A percentile compares a stretch with the other conserved stretches of the same genome.
Evolutionary conservation across 2,113 vertebrate genomes (phyloP).

Genomic region (Cephalopterus ornatus): DNA sequence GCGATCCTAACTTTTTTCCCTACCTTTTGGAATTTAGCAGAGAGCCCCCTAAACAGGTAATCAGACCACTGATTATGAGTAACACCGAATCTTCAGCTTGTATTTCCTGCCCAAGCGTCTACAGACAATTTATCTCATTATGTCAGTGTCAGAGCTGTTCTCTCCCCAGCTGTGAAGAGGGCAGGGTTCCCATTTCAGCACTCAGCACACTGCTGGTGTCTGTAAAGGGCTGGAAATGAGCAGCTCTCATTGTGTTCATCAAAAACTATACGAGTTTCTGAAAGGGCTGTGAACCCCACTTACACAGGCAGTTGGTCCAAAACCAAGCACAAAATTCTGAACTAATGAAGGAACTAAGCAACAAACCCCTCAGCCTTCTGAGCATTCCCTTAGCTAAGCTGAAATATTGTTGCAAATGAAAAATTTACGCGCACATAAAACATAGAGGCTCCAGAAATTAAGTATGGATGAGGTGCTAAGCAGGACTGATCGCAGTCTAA

Average conservation of each 20-base stretch:
- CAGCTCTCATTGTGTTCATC: not conserved
- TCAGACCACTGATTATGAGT: not conserved
- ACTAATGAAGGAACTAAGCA: not conserved
- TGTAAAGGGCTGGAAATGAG: not conserved
- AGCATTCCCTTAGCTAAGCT: not conserved
- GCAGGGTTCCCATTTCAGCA: not conserved
- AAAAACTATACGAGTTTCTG: not conserved
- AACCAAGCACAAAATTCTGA: not conserved
- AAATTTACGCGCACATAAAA: constrained; percentile 35
- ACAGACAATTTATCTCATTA: not conserved
- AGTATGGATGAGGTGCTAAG: constrained; percentile 40
- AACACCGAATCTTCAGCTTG: not conserved
- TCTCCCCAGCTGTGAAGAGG: not conserved
- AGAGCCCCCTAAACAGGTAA: not conserved
- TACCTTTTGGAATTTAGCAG: not conserved
- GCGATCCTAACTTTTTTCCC: not conserved
- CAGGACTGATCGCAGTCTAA: not conserved
- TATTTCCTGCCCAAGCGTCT: not conserved
- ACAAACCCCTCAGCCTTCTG: not conserved
- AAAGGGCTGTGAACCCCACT: not conserved
- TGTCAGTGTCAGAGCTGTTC: not conserved
- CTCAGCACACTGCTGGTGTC: not conserved
- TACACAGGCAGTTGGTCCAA: not conserved
- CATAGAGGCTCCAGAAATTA: constrained; percentile 5
- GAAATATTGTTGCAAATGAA: constrained; percentile 41